Percentiles rank a stretch among this genome's conserved stretches.
Evolutionary conservation across 2,113 vertebrate species (phyloP).

Genomic region (Phyllostomus hastatus): DNA sequence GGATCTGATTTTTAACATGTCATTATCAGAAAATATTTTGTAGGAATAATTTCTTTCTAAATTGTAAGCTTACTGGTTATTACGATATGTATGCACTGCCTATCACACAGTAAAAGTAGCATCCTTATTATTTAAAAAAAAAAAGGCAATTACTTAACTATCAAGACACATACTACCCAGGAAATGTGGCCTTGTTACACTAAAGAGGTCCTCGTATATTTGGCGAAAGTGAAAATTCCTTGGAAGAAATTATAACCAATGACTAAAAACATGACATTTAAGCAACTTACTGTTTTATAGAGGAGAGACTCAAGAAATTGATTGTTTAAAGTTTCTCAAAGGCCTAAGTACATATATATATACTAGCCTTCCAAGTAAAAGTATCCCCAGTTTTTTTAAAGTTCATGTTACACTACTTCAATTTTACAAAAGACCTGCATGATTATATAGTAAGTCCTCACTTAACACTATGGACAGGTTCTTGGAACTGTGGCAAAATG

Average conservation of each 20-base stretch:
- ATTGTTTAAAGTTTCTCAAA: not conserved
- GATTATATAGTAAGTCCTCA: not conserved
- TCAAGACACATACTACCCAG: not conserved
- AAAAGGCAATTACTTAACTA: not conserved
- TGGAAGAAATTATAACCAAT: not conserved
- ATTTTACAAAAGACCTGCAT: not conserved
- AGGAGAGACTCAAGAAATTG: not conserved
- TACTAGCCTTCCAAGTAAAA: not conserved
- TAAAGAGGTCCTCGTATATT: not conserved
- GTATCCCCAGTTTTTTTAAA: not conserved
- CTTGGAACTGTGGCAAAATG: not conserved
- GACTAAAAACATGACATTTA: not conserved
- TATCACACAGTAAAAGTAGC: not conserved
- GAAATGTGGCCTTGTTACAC: not conserved
- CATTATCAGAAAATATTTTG: not conserved
- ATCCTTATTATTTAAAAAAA: not conserved
- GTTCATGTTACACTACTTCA: not conserved
- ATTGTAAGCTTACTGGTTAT: not conserved
- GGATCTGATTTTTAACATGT: not conserved
- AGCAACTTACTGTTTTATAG: not conserved
- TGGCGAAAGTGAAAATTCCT: slow-evolving; percentile 21
- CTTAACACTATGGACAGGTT: not conserved
- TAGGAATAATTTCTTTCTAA: not conserved
- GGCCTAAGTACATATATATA: not conserved
- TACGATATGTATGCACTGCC: not conserved